Evolutionary conservation across 2,113 vertebrate genomes (phyloP).

Genomic region (Gobiocypris rarus): DNA sequence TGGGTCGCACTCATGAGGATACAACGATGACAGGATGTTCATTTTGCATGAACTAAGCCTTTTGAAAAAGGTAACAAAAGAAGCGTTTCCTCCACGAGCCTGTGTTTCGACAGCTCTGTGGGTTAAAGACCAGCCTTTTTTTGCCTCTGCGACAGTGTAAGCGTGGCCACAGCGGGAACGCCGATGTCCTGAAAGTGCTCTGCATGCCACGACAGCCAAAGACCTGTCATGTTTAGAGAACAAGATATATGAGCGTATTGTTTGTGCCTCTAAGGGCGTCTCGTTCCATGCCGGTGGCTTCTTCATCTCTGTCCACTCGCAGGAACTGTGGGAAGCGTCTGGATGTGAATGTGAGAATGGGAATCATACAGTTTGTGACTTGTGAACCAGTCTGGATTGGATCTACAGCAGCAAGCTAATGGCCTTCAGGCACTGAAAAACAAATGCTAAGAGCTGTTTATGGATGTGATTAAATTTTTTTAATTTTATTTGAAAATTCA

Average conservation of each 20-base stretch:
- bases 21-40: background rate
- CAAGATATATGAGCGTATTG: slow-evolving; percentile 36
- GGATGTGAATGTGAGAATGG: slow-evolving; percentile 57
- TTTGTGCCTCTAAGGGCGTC: background rate
- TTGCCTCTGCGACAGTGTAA: background rate
- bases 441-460: background rate
- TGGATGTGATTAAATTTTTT: too few species aligned
- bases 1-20: background rate
- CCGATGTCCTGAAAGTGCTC: background rate
- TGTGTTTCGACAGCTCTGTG: background rate
- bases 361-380: slow-evolving; percentile 60
- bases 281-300: background rate
- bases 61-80: background rate
- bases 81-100: background rate
- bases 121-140: background rate
- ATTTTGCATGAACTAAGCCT: background rate
- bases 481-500: too few species aligned
- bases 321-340: background rate
- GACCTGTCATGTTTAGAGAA: background rate
- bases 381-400: too few species aligned
- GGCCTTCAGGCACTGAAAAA: too few species aligned
- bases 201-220: background rate
- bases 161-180: background rate
- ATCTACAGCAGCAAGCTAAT: too few species aligned
- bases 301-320: slow-evolving; percentile 5